phyloP scores from a whole-genome alignment of 2,113 vertebrate genomes.

The Myxocyprinus asiaticus region DNA sequence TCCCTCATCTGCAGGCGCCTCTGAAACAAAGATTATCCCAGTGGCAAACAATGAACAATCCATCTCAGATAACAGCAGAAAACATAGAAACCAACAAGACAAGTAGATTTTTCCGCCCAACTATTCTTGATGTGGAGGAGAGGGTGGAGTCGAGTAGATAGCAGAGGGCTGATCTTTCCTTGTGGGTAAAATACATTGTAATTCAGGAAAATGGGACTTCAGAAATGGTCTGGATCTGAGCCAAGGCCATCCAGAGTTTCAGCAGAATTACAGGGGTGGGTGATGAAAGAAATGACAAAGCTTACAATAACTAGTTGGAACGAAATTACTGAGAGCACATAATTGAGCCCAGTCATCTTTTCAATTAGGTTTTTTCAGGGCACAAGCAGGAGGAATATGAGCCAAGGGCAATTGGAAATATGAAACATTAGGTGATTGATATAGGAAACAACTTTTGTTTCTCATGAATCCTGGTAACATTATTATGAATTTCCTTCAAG shows the following conservation, averaged over 20 bases:
- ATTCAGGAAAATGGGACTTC: conserved; percentile 22
- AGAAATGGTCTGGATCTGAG: conserved; percentile 14
- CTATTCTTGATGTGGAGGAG: conserved; percentile 59
- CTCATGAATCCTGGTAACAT: conserved; percentile 30
- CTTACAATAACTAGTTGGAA: conserved; percentile 30
- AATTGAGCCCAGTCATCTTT: conserved; percentile 22
- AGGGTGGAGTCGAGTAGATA: conserved; percentile 52
- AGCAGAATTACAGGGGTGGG: conserved; percentile 33
- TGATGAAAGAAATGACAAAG: conserved; percentile 36
- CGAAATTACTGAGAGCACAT: conserved; percentile 17
- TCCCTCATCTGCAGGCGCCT: conserved; percentile 72
- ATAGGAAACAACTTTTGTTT: conserved; percentile 33
- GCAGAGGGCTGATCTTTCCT: conserved; percentile 25
- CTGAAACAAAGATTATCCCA: conserved; percentile 71
- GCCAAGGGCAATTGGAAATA: conserved; percentile 6
- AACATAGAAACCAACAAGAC: conserved; percentile 64
- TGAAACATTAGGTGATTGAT: conserved; percentile 39
- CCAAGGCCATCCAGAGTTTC: conserved; percentile 36
- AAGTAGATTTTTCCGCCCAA: conserved; percentile 65
- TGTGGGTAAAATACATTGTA: conserved; percentile 8
- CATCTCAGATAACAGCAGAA: conserved; percentile 66
- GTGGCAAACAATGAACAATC: conserved; percentile 79
- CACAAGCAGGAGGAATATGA: conserved; percentile 33
- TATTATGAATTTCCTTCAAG: conserved; percentile 40
- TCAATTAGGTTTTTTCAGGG: conserved; percentile 36